These are phyloP conservation scores for Nomada fabriciana DNA, from an alignment of 2,888 invertebrate species.

Conservation along the genomic window DNA sequence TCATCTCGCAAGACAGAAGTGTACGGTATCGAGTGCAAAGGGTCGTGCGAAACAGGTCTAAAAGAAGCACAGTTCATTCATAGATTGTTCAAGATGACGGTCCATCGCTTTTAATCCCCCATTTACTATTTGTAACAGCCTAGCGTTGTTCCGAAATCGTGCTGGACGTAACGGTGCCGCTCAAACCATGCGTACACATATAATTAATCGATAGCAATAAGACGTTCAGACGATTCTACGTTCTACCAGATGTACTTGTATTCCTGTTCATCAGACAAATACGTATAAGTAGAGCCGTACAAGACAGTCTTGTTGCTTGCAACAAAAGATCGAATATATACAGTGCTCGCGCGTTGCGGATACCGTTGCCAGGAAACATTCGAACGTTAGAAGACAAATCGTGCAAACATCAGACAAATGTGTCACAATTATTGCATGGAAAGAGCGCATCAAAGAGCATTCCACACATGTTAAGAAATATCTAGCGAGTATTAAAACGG, in stretches of 20 bases:
- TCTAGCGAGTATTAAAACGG: constrained; percentile 28
- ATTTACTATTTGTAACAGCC: constrained; percentile 19
- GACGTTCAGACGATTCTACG: constrained; percentile 34
- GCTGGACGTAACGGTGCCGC: constrained; percentile 51
- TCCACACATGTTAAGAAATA: constrained; percentile 2
- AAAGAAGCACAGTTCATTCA: constrained; percentile 67
- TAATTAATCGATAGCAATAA: constrained; percentile 61
- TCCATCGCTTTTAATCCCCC: constrained; percentile 39
- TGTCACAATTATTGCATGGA: constrained; percentile 24
- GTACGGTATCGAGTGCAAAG: constrained; percentile 72
- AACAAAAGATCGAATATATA: constrained; percentile 23
- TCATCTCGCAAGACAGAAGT: constrained; percentile 62
- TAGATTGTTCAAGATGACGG: constrained; percentile 49
- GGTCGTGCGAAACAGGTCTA: constrained; percentile 70
- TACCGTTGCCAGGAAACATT: constrained; percentile 38
- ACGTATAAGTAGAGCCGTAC: constrained; percentile 13
- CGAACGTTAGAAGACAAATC: constrained; percentile 26
- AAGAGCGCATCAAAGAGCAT: constrained; percentile 7
- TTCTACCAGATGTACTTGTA: constrained; percentile 19
- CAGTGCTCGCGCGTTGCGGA: constrained; percentile 9
- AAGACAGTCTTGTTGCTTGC: not conserved
- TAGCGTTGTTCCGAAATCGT: constrained; percentile 52
- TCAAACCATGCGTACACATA: constrained; percentile 27
- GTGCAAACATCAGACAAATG: constrained; percentile 27
- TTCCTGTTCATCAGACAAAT: constrained; percentile 41